phyloP scores from a whole-genome alignment of 2,888 invertebrate genomes.

The Nomada ruficornis region DNA sequence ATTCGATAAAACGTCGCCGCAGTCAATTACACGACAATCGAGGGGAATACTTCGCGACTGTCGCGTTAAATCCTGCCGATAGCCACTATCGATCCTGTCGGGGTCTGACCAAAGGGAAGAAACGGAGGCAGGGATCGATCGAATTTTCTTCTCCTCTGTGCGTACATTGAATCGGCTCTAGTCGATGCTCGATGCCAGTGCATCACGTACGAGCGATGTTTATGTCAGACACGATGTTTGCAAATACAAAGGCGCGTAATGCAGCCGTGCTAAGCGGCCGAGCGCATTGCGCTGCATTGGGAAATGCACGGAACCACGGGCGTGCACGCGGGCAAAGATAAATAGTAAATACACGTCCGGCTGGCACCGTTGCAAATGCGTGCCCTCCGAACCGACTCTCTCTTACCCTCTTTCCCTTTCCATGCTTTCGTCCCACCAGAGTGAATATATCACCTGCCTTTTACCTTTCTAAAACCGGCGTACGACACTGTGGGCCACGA shows the following conservation, averaged over 20 bases:
- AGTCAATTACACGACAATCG: constrained; percentile 3
- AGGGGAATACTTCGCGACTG: neutral
- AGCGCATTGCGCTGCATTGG: constrained; percentile 75
- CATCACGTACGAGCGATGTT: constrained; percentile 48
- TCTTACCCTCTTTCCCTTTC: neutral
- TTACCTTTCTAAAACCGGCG: neutral
- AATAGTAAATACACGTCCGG: constrained; percentile 7
- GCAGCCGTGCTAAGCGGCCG: constrained; percentile 69
- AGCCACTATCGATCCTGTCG: too few relatives aligned
- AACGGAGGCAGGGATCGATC: neutral
- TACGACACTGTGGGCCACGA: neutral
- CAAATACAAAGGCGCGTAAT: constrained; percentile 74
- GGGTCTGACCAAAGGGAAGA: neutral
- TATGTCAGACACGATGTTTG: constrained; percentile 72
- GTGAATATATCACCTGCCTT: too few relatives aligned
- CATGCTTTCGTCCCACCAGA: neutral
- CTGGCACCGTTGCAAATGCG: constrained; percentile 43
- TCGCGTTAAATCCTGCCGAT: too few relatives aligned
- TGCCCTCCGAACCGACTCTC: constrained; percentile 33
- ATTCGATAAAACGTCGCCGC: constrained; percentile 13
- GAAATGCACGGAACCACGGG: constrained; percentile 74
- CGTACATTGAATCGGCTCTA: neutral
- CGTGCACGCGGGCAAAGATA: constrained; percentile 35
- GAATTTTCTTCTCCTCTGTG: neutral
- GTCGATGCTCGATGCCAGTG: neutral